These are phyloP conservation scores for Heliconius nattereri DNA, from an alignment of 1,140 invertebrate species.

Conservation along the genomic window DNA sequence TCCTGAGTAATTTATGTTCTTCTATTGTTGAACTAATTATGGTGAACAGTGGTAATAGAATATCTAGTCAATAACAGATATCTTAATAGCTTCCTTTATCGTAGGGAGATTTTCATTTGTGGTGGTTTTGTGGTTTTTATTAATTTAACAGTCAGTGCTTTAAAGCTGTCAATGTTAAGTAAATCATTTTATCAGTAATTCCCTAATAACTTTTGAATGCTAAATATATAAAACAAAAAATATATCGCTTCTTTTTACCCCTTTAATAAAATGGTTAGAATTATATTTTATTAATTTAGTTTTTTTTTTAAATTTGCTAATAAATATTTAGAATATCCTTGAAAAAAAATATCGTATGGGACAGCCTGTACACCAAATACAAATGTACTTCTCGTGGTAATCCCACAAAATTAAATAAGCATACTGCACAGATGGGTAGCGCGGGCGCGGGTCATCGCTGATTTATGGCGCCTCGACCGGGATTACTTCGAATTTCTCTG, in stretches of 20 bases:
- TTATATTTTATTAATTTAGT: no score
- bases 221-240: no score
- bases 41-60: slow-evolving; percentile 1
- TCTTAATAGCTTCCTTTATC: neutral
- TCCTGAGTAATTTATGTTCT: slow-evolving; percentile 51
- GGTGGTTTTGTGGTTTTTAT: neutral
- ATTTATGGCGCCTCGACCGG: slow-evolving; percentile 46
- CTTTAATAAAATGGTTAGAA: no score
- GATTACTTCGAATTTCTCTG: slow-evolving; percentile 40
- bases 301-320: no score
- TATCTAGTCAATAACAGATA: neutral
- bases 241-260: no score
- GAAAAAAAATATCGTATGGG: neutral
- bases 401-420: slow-evolving; percentile 50
- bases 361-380: slow-evolving; percentile 3
- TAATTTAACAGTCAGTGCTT: no score
- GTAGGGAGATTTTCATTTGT: neutral
- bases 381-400: slow-evolving; percentile 32
- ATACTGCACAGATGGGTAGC: slow-evolving; percentile 42
- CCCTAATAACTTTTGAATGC: no score
- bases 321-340: neutral
- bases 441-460: slow-evolving; percentile 38
- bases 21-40: slow-evolving; percentile 39
- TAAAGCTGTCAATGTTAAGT: no score
- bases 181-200: no score